Base-by-base conservation (phyloP, 2,888 invertebrate species). In the Hedya salicella region DNA sequence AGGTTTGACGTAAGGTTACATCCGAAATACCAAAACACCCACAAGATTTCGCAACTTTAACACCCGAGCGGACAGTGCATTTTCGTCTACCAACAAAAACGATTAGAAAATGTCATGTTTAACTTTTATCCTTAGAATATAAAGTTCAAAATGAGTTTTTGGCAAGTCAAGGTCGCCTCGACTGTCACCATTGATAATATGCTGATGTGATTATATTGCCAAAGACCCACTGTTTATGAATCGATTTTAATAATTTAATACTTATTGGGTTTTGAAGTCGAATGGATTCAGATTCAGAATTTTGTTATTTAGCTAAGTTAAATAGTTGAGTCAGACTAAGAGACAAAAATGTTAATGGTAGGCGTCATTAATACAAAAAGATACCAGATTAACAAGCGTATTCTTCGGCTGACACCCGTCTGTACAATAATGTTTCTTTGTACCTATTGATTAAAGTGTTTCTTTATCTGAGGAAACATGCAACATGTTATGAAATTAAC, bases 81-180 rank as follows among this genome's bases (percentile, higher is more conserved):
- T 67, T 52, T 61, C n/a, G 61, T n/a, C 40, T 48, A 48, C 54
- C 13, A 49, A 42, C 3, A 49, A 39, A 14, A 14, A 6, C 4
- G 1, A 14, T 40, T 30, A 46, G 25, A 3, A 42, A 53, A 49
- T 40, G 40, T 30, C 32, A 66, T 42, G 61, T 13, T 52, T 13
- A 2, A 60, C 60, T 53, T 60, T 40, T 46, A 32, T 40, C 11
- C 52, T 17, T 14, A 36, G 48, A 42, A n/a, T n/a, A 61, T 66
- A 66, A 54, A 54, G 61, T 32, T 54, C 60, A 66, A 21, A 66
- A 42, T 61, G 8, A n/a, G 9, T 48, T 54, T 54, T 19, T 40
- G 49, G 54, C 68, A 69, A 30, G 63, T 71, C 76, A 78, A 78
- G 78, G 77, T 70, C 75, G 62, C 40, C 50, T 72, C 69, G 68